Percentiles rank a stretch among this genome's conserved stretches.
phyloP scores from a whole-genome alignment of 2,888 invertebrate species.

The Apamea crenata region DNA sequence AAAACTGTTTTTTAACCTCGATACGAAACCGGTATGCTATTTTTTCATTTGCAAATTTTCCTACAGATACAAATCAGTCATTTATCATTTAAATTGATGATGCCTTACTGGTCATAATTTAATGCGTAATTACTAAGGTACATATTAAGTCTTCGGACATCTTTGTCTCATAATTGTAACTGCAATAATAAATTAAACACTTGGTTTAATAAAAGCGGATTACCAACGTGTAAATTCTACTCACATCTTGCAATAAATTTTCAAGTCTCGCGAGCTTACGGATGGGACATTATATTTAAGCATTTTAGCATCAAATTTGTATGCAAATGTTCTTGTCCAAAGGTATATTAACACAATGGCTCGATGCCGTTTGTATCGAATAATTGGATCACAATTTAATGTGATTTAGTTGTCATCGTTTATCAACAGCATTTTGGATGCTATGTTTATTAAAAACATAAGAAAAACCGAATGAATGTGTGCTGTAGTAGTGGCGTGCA shows the following conservation, averaged over 20 bases:
- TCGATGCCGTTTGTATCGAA: background rate
- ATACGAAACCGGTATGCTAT: background rate
- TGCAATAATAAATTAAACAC: conserved; percentile 11
- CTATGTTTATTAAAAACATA: conserved; percentile 1
- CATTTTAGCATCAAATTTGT: conserved; percentile 6
- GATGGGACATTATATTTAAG: background rate
- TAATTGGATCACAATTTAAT: conserved; percentile 13
- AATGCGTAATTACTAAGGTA: conserved; percentile 4
- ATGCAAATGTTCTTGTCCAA: conserved; percentile 8
- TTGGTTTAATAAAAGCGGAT: conserved; percentile 1
- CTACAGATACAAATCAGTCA: conserved; percentile 9
- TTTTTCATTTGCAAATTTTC: background rate
- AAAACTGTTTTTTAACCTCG: background rate
- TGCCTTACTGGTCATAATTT: background rate
- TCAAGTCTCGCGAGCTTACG: background rate
- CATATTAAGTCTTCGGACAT: background rate
- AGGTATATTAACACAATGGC: background rate
- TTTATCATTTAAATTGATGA: conserved; percentile 23
- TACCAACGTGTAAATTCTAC: background rate
- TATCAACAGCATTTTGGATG: conserved; percentile 24
- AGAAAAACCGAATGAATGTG: conserved; percentile 22
- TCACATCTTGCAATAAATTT: conserved; percentile 1
- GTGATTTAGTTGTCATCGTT: conserved; percentile 1
- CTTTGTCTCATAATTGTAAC: background rate
- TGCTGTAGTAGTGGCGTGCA: conserved; percentile 18